phyloP scores from a whole-genome alignment of 2,113 vertebrate genomes.

The Martes martes region DNA sequence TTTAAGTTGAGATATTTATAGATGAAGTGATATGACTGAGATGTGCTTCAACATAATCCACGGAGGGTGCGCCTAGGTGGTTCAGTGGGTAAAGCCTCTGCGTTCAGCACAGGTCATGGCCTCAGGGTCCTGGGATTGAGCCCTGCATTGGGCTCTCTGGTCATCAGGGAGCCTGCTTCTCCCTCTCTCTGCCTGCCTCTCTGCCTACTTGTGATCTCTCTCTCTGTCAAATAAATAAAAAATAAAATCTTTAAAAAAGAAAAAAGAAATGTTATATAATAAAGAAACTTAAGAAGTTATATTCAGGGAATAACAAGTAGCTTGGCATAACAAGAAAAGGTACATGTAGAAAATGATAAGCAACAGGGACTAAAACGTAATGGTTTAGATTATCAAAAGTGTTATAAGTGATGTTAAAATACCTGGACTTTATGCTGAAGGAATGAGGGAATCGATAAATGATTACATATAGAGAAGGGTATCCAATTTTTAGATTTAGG shows the following conservation, averaged over 20 bases:
- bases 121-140: background rate
- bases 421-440: background rate
- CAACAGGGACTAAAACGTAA: background rate
- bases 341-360: background rate
- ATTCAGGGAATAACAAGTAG: background rate
- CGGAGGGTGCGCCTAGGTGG: background rate
- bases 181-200: background rate
- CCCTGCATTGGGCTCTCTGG: background rate
- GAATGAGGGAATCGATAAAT: background rate
- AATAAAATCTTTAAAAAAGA: background rate
- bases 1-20: slow-evolving; percentile 9
- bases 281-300: background rate
- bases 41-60: background rate
- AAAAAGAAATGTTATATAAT: background rate
- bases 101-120: background rate
- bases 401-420: background rate
- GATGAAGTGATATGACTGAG: background rate
- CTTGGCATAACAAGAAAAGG: background rate
- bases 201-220: background rate
- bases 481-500: background rate
- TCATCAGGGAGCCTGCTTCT: background rate
- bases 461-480: background rate
- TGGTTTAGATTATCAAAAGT: background rate
- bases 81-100: background rate
- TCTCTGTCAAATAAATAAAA: background rate